A percentile compares a stretch with the other conserved stretches of the same genome.
These are phyloP conservation scores for Clepsis dumicolana DNA, from an alignment of 2,888 invertebrate species.

Conservation along the genomic window DNA sequence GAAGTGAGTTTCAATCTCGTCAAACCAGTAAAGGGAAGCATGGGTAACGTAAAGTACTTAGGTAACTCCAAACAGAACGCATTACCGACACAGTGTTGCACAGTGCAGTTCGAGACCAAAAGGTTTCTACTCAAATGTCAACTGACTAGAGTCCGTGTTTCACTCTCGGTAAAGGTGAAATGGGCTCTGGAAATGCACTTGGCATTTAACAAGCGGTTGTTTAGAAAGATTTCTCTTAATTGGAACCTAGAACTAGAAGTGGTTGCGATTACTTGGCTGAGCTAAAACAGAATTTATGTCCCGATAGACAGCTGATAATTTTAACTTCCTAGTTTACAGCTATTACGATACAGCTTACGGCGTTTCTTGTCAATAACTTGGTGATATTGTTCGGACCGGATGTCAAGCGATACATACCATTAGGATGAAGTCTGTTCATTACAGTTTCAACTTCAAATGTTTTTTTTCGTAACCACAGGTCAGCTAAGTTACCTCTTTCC, in stretches of 20 bases:
- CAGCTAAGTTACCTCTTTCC: slow-evolving; percentile 17
- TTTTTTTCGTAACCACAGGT: background rate
- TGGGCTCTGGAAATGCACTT: slow-evolving; percentile 42
- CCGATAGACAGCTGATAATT: slow-evolving; percentile 14
- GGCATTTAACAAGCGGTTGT: slow-evolving; percentile 31
- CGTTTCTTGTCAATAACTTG: background rate
- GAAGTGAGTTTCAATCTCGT: slow-evolving; percentile 28
- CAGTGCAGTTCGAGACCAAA: slow-evolving; percentile 7
- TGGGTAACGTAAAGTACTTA: slow-evolving; percentile 3
- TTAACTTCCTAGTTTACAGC: slow-evolving; percentile 12
- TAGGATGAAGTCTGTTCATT: too few relatives aligned
- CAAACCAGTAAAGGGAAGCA: slow-evolving; percentile 22
- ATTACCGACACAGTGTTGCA: slow-evolving; percentile 19
- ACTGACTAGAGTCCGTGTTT: slow-evolving; percentile 9
- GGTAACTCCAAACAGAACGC: slow-evolving; percentile 23
- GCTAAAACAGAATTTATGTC: slow-evolving; percentile 27
- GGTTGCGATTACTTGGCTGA: slow-evolving; percentile 1
- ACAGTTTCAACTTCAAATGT: too few relatives aligned
- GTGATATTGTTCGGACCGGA: background rate
- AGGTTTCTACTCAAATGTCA: slow-evolving; percentile 44
- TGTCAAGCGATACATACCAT: background rate
- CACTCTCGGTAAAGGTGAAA: slow-evolving; percentile 22
- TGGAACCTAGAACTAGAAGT: slow-evolving; percentile 25
- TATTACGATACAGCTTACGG: background rate
- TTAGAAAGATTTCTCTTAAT: slow-evolving; percentile 41